phyloP scores from a whole-genome alignment of 2,888 invertebrate species.

The Drosophila austrosaltans region DNA sequence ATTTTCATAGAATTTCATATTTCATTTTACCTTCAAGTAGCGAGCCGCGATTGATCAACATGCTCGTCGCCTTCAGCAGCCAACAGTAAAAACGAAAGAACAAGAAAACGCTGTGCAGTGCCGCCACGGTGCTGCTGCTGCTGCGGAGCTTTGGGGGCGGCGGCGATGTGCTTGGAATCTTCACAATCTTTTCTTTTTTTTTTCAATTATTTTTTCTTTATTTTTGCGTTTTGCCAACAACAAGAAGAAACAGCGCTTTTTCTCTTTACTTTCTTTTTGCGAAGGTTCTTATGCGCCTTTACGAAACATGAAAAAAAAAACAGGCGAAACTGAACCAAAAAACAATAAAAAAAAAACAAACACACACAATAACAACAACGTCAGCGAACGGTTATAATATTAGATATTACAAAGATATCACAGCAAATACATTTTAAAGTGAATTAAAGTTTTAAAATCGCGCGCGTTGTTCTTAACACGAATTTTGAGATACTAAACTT shows the following conservation, averaged over 20 bases:
- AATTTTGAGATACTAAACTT: constrained; percentile 49
- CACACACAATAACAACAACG: constrained; percentile 39
- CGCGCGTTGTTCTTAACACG: constrained; percentile 68
- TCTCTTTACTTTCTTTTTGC: neutral
- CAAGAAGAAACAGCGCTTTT: neutral
- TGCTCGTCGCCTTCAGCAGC: constrained; percentile 60
- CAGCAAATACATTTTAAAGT: constrained; percentile 6
- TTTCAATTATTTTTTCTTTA: no score
- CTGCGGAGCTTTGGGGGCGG: constrained; percentile 25
- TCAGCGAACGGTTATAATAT: neutral
- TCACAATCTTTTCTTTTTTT: neutral
- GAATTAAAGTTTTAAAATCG: constrained; percentile 53
- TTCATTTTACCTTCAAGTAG: constrained; percentile 65
- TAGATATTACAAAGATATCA: neutral
- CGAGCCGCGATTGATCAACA: constrained; percentile 73
- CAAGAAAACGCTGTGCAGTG: constrained; percentile 64
- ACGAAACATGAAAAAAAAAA: constrained; percentile 2
- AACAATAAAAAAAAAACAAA: constrained; percentile 37
- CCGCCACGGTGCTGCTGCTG: constrained; percentile 46
- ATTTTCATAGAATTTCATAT: neutral
- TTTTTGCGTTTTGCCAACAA: neutral
- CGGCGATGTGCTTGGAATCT: neutral
- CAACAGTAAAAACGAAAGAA: constrained; percentile 66
- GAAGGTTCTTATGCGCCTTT: no score
- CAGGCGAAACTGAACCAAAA: constrained; percentile 11